Conservation (phyloP, 2,888 invertebrate species). For the Ormyrus nitidulus region DNA sequence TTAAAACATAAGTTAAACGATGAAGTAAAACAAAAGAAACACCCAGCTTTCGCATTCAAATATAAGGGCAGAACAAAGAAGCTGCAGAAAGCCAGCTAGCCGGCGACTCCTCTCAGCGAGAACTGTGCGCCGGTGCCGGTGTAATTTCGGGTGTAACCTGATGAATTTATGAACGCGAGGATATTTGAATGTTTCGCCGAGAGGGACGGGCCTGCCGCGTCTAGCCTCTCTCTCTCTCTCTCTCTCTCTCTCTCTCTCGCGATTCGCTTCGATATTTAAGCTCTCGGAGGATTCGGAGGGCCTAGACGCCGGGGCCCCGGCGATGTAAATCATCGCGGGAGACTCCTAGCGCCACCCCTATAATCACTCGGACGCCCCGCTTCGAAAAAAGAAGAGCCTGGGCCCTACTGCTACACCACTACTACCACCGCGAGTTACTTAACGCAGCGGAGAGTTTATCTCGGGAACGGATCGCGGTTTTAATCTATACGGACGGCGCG, state of each 20-base stretch:
- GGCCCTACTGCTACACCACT: background rate
- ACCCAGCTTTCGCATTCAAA: background rate
- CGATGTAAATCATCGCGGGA: constrained; percentile 72
- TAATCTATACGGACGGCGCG: constrained; percentile 29
- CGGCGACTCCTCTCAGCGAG: background rate
- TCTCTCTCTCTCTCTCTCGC: background rate
- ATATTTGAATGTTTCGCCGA: constrained; percentile 74
- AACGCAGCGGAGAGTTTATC: constrained; percentile 35
- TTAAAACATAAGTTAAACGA: too few species aligned
- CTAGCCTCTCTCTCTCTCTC: constrained; percentile 61
- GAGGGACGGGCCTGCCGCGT: constrained; percentile 72
- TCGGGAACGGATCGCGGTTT: constrained; percentile 37
- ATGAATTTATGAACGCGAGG: constrained; percentile 74
- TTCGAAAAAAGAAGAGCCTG: background rate
- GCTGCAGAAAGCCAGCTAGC: background rate
- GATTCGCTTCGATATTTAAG: constrained; percentile 64
- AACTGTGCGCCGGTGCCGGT: too few species aligned
- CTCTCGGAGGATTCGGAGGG: constrained; percentile 53
- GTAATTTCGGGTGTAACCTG: constrained; percentile 66
- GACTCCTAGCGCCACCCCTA: constrained; percentile 73
- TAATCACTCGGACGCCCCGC: constrained; percentile 69
- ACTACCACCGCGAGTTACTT: constrained; percentile 19
- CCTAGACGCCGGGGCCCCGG: constrained; percentile 37
- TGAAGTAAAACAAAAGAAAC: too few species aligned
- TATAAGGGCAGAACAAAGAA: background rate